Evolutionary conservation across 2,888 invertebrate genomes (phyloP), one percentile per base, ranked within the genome.

Genomic region (Cryptus viduatorius): DNA sequence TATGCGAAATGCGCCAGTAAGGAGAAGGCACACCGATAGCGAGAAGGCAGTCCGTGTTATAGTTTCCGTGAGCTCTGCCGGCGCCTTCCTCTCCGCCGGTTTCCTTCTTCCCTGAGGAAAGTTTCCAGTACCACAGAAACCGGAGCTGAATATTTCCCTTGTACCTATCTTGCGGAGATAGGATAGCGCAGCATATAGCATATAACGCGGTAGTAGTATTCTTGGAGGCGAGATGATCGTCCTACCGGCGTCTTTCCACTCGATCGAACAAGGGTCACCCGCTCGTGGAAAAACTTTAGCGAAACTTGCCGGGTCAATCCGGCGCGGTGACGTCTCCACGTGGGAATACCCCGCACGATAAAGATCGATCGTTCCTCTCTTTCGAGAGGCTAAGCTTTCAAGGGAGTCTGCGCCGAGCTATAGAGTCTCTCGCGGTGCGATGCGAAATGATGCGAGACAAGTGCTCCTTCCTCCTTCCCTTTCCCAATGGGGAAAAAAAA

Each of bases 91-190:
- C 48, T 37, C 56, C 48, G 64, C 31, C 50, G 64, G 75, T 76
- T 50, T 78, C 83, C 79, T 64, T 85, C 82, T 83, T 83, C 68
- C 78, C 73, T 68, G 79, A 73, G 80, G 86, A 86, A 90, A 90
- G 89, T 86, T 90, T 89, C 81, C 56, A 84, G 86, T 87, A 78
- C 82, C 83, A 48, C 78, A 84, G 79, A 75, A 76, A 79, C 48
- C 75, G 76, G 73, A 37, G 19, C 84, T 85, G 90, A 89, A 89
- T 90, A 90, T 90, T 90, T 90, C 86, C 86, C 84, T 12, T 16
- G 44, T 61, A 61, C 16, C 29, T 19, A 56, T 19, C 24, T 10
- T 0, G 56, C 10, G 31, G 14, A 61, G 24, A 61, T 59, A 29
- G 59, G 59, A 24, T 59, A 24, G 50, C 37, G 64, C 64, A 50